Base-by-base conservation (phyloP, 2,113 vertebrate species). In the Orientallactaga bullata region DNA sequence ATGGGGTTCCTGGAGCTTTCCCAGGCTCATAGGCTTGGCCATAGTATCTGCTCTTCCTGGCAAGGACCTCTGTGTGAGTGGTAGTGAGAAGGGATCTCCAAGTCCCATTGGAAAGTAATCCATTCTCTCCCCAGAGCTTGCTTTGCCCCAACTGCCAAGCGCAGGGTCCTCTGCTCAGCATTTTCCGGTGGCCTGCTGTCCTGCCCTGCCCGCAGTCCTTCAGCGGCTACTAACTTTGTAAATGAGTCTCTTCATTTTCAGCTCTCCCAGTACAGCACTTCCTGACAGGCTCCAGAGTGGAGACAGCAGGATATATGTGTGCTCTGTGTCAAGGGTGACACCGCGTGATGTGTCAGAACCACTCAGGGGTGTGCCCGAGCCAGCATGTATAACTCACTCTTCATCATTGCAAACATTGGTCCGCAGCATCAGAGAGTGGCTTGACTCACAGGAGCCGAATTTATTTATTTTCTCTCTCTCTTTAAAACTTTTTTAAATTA, bases 361-460 rank as follows among this genome's bases (percentile, higher is more conserved):
- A 10, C 76, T 1, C 39, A 30, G 18, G 28, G 39, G n/a, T 63
- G 7, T n/a, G 20, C 74, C 42, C 32, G 58, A 73, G 47, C 26
- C 0, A 4, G 4, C 3, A 0, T 5, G 0, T 2, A 26, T 1
- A 39, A 23, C 20, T 37, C 1, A 16, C 24, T 1, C 2, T 10
- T 26, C 63, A 24, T 17, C 9, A 2, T 7, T 23, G 42, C 21
- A 3, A 0, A 1, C 0, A 0, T 1, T 1, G 20, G 24, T 12
- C 47, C 17, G 30, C 0, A 4, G 10, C 37, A 26, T 2, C 76
- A 11, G 13, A 32, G 58, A 4, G 42, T 17, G 12, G 37, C 6
- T 20, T 7, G 13, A 55, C 55, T 16, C 23, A 3, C 16, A 39
- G n/a, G 23, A 63, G n/a, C 24, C 3, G n/a, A n/a, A 12, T 42